These are phyloP conservation scores for Sternotherus odoratus DNA, from an alignment of 2,797 vertebrate species.

Conservation along the genomic window DNA sequence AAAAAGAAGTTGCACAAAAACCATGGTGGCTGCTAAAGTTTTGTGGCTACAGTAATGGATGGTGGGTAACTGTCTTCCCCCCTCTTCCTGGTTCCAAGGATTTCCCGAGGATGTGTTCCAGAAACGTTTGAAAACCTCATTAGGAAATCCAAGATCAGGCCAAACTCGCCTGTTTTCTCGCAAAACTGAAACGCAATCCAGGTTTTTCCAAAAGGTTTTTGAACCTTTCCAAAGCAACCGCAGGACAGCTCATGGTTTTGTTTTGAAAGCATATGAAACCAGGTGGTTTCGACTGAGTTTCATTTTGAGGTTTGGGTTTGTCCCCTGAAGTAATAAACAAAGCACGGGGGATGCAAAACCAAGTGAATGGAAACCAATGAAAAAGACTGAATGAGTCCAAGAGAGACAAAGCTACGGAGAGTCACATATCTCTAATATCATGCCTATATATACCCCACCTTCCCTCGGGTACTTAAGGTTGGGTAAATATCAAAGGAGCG, in stretches of 20 bases:
- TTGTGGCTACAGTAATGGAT: too few species aligned
- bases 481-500: neutral
- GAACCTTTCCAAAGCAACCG: slow-evolving; percentile 37
- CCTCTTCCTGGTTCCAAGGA: too few species aligned
- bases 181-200: neutral
- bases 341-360: slow-evolving; percentile 18
- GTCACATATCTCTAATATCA: neutral
- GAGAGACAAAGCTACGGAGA: neutral
- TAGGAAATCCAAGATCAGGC: neutral
- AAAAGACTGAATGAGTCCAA: neutral
- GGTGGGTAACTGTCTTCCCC: too few species aligned
- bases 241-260: slow-evolving; percentile 3
- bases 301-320: slow-evolving; percentile 48
- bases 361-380: neutral
- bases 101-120: too few species aligned
- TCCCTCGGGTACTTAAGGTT: slow-evolving; percentile 10
- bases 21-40: too few species aligned
- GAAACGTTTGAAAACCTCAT: too few species aligned
- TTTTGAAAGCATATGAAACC: slow-evolving; percentile 58
- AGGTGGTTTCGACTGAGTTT: slow-evolving; percentile 46
- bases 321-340: slow-evolving; percentile 35
- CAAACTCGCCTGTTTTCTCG: neutral
- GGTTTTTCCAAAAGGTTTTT: neutral
- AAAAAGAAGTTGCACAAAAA: too few species aligned
- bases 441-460: neutral